Evolutionary conservation across 2,113 vertebrate genomes (phyloP), one percentile per base, ranked within the genome.

Genomic region (Psittacula cyanocephala): DNA sequence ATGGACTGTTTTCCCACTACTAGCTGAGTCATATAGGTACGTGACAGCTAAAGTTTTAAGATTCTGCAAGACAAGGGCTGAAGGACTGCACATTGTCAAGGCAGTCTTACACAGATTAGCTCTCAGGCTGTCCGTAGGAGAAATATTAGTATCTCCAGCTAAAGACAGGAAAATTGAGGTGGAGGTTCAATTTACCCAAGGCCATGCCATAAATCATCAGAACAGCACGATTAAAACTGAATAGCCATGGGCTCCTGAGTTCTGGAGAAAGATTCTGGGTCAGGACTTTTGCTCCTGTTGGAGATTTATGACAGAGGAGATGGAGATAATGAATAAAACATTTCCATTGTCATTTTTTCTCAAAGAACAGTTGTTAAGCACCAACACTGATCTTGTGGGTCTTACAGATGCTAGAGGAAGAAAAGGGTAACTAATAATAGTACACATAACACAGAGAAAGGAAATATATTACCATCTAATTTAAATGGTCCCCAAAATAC

Each of bases 281-380:
- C 74, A 86, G 59, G 63, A 95, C 43, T 92, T 88, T 76, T 93
- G 65, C 57, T 92, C 31, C 59, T 89, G 65, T 55, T 81, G 76
- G 55, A 94, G 69, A 93, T 95, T 95, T 93, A 95, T 92, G 62
- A 78, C 69, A 79, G 65, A 75, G 20, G 24, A 96, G 86, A 93
- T 88, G 23, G 24, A 96, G 89, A 93, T 88, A 91, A 93, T 46
- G 80, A 95, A 86, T 91, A 86, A 86, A 91, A 90, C 39, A 75
- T 64, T 88, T 84, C 41, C 44, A 60, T 33, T 1, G 5, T 31
- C 60, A 64, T 91, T 78, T 91, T 90, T 87, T 57, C 76, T 84
- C 57, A 72, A 91, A 62, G 74, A 88, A 68, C 2, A 5, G 60
- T 37, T 91, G 72, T 88, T 88, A 78, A 33, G 35, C 64, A 86